Evolutionary conservation across 1,140 invertebrate species (phyloP).

Genomic region (Papilio aristodemus): DNA sequence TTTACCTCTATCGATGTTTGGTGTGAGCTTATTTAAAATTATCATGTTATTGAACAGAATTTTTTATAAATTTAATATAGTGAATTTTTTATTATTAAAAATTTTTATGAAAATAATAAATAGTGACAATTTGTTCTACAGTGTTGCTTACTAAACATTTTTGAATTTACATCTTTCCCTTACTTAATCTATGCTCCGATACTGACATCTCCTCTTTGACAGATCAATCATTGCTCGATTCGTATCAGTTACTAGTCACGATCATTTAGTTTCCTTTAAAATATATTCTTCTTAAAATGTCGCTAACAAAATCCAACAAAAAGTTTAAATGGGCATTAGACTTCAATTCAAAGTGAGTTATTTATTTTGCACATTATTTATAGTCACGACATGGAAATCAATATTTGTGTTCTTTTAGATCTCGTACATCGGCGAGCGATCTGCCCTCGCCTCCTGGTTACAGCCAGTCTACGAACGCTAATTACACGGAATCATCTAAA

Average conservation of each 20-base stretch:
- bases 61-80: too few relatives aligned
- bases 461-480: slow-evolving; percentile 85
- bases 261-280: not conserved
- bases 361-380: not conserved
- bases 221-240: not conserved
- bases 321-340: slow-evolving; percentile 78
- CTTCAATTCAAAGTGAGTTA: slow-evolving; percentile 68
- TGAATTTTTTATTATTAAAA: too few relatives aligned
- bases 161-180: too few relatives aligned
- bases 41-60: too few relatives aligned
- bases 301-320: slow-evolving; percentile 68
- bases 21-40: too few relatives aligned
- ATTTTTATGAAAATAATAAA: too few relatives aligned
- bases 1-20: too few relatives aligned
- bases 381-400: slow-evolving; percentile 33
- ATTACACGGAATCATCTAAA: slow-evolving; percentile 87
- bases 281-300: slow-evolving; percentile 46
- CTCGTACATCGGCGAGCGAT: slow-evolving; percentile 62
- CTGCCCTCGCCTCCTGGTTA: slow-evolving; percentile 91
- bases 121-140: too few relatives aligned
- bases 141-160: too few relatives aligned
- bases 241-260: not conserved
- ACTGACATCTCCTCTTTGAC: too few relatives aligned
- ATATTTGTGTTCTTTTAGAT: slow-evolving; percentile 44
- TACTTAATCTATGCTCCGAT: too few relatives aligned